A percentile compares a stretch with the other conserved stretches of the same genome.
Conservation (phyloP, 2,888 invertebrate genomes). For the Ichneumoninae sp. region DNA sequence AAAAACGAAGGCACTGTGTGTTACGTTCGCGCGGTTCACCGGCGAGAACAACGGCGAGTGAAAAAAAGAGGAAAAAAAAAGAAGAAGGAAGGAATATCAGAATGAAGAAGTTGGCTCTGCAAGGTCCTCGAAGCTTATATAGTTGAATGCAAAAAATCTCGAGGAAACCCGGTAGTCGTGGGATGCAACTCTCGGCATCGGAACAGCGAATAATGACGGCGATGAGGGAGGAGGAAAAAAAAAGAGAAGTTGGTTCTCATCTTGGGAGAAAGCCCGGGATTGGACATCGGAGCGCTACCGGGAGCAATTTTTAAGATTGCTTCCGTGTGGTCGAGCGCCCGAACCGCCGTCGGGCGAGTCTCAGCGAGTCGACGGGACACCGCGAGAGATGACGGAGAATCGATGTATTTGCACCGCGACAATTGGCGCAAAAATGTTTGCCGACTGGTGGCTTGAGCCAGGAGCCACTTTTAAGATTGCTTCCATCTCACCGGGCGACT, state of each 20-base stretch:
- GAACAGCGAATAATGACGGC: slow-evolving; percentile 34
- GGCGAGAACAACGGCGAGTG: slow-evolving; percentile 44
- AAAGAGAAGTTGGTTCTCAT: slow-evolving; percentile 31
- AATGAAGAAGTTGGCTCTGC: slow-evolving; percentile 25
- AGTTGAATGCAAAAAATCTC: slow-evolving; percentile 52
- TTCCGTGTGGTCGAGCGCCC: slow-evolving; percentile 69
- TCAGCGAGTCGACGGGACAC: slow-evolving; percentile 13
- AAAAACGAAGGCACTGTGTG: slow-evolving; percentile 33
- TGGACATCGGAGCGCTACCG: slow-evolving; percentile 22
- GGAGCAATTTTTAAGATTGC: slow-evolving; percentile 80
- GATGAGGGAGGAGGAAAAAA: slow-evolving; percentile 19
- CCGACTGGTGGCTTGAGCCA: slow-evolving; percentile 42
- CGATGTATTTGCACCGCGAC: slow-evolving; percentile 54
- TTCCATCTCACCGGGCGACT: slow-evolving; percentile 69
- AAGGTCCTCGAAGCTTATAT: slow-evolving; percentile 39
- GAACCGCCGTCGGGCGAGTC: slow-evolving; percentile 34
- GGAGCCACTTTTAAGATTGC: slow-evolving; percentile 80
- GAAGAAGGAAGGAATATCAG: slow-evolving; percentile 13
- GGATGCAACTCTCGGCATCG: slow-evolving; percentile 52
- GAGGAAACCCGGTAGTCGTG: slow-evolving; percentile 41
- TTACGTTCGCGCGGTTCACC: slow-evolving; percentile 27
- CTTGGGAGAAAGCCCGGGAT: slow-evolving; percentile 45
- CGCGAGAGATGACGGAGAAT: slow-evolving; percentile 28
- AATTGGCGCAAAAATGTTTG: slow-evolving; percentile 37
- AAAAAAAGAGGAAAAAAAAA: slow-evolving; percentile 18